Evolutionary conservation across 1,140 invertebrate species (phyloP).

Genomic region (Leptinotarsa defecta): DNA sequence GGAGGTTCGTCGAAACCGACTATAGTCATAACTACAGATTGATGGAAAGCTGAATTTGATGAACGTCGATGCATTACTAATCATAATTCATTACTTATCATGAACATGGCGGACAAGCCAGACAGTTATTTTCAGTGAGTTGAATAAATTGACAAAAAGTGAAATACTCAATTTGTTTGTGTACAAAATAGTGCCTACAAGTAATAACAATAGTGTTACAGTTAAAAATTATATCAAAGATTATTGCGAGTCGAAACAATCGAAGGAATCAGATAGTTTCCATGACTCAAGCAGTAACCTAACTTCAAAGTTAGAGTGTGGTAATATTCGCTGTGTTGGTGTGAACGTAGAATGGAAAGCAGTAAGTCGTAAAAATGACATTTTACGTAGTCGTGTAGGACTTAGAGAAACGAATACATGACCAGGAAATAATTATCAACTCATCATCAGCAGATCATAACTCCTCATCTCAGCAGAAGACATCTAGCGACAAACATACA

Average conservation of each 20-base stretch:
- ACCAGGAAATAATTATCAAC: neutral
- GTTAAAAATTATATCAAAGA: neutral
- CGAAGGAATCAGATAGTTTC: neutral
- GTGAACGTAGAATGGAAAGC: neutral
- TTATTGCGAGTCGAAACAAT: neutral
- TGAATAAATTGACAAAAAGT: neutral
- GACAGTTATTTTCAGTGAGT: neutral
- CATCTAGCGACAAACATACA: neutral
- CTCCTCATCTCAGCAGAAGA: neutral
- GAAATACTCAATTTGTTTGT: neutral
- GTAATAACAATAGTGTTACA: neutral
- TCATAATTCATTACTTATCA: too few species aligned
- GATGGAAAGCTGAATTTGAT: too few species aligned
- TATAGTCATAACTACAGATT: too few species aligned
- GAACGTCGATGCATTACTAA: too few species aligned
- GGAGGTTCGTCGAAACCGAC: too few species aligned
- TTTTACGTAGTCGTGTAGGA: neutral
- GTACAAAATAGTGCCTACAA: neutral
- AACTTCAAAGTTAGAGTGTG: neutral
- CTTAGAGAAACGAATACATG: neutral
- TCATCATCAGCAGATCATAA: neutral
- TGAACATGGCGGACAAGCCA: neutral
- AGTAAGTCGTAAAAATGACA: neutral
- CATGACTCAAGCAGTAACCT: neutral
- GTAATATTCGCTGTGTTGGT: neutral